A percentile compares a stretch with the other conserved stretches of the same genome.
Evolutionary conservation across 37 sponge, comb jelly and placozoan genomes (phyloP).

Genomic region (Chondrilla cf. caribensis): DNA sequence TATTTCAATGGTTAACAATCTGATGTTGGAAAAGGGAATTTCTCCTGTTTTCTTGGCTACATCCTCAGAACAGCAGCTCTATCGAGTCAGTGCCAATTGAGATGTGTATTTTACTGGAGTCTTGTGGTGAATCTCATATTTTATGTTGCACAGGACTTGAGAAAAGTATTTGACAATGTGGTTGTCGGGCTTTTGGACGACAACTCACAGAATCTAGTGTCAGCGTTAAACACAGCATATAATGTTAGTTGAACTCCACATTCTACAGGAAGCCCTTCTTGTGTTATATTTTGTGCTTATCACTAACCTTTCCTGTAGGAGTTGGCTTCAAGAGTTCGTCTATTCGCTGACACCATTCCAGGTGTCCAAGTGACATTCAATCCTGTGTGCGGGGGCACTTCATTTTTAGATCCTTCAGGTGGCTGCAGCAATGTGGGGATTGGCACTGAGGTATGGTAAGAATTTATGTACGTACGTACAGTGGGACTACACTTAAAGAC

Average conservation of each 20-base stretch:
- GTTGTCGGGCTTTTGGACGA: neutral
- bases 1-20: conserved; percentile 13
- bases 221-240: neutral
- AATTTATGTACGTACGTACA: neutral
- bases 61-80: neutral
- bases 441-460: neutral
- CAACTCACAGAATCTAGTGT: neutral
- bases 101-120: neutral
- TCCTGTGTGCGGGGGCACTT: neutral
- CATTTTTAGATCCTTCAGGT: neutral
- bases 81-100: neutral
- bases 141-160: neutral
- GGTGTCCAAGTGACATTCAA: neutral
- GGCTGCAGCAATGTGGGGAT: neutral
- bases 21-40: neutral
- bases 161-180: conserved; percentile 18
- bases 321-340: neutral
- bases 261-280: neutral
- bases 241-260: conserved; percentile 15
- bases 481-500: no score
- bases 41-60: conserved; percentile 13
- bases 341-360: conserved; percentile 12
- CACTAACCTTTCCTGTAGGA: neutral
- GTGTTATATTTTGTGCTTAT: no score
- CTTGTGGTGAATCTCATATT: no score